Evolutionary conservation across 2,113 vertebrate species (phyloP).

Genomic region (Periophthalmodon schlosseri): DNA sequence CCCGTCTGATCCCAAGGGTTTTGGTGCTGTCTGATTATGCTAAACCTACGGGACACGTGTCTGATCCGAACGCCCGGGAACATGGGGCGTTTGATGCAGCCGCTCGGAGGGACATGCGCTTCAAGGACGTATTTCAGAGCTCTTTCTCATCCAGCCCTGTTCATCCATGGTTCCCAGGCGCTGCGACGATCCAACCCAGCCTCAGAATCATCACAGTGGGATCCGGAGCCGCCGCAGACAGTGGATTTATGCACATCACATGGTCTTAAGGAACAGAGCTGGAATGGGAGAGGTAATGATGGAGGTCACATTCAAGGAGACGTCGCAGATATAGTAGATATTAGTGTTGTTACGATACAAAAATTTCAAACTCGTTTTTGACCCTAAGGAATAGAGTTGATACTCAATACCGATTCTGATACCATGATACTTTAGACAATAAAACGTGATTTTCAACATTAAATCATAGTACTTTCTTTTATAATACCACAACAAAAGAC

Average conservation of each 20-base stretch:
- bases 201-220: slow-evolving; percentile 15
- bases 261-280: not conserved
- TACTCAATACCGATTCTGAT: too few relatives aligned
- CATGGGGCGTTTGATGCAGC: slow-evolving; percentile 45
- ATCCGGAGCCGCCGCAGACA: not conserved
- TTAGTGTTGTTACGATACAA: too few relatives aligned
- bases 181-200: slow-evolving; percentile 12
- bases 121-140: slow-evolving; percentile 47
- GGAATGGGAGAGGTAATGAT: not conserved
- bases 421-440: too few relatives aligned
- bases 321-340: too few relatives aligned
- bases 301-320: not conserved
- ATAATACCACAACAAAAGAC: too few relatives aligned
- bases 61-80: slow-evolving; percentile 33
- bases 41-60: slow-evolving; percentile 46
- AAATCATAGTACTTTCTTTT: too few relatives aligned
- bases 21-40: slow-evolving; percentile 45
- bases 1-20: slow-evolving; percentile 13
- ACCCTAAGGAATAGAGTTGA: too few relatives aligned
- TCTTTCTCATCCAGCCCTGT: slow-evolving; percentile 1
- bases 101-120: slow-evolving; percentile 43
- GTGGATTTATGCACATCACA: slow-evolving; percentile 6
- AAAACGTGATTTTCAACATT: too few relatives aligned
- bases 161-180: slow-evolving; percentile 36
- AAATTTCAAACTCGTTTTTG: too few relatives aligned